phyloP scores from a whole-genome alignment of 2,888 invertebrate species.

The Hoplodrina blanda region DNA sequence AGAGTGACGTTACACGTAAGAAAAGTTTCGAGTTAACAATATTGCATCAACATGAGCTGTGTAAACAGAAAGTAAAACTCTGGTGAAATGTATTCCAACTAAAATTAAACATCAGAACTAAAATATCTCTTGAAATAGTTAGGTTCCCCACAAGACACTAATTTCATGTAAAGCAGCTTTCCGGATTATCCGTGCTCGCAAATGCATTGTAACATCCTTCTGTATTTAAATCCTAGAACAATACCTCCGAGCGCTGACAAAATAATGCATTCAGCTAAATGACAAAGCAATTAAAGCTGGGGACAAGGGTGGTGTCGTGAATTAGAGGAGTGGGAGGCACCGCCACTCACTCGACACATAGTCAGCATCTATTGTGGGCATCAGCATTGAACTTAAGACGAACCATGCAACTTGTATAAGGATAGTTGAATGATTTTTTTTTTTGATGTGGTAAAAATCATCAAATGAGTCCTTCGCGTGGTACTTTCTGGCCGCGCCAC shows the following conservation, averaged over 20 bases:
- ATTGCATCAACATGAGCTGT: too few relatives aligned
- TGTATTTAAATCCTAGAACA: slow-evolving; percentile 19
- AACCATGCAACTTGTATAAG: slow-evolving; percentile 1
- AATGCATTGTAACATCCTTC: slow-evolving; percentile 20
- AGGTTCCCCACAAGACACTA: background rate
- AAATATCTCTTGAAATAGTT: background rate
- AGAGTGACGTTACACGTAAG: background rate
- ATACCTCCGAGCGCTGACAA: slow-evolving; percentile 14
- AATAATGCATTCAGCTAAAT: slow-evolving; percentile 29
- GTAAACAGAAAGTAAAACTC: too few relatives aligned
- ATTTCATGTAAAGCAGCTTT: slow-evolving; percentile 26
- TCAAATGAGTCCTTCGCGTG: too few relatives aligned
- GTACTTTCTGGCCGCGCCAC: too few relatives aligned
- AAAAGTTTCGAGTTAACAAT: background rate
- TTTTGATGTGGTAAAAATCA: too few relatives aligned
- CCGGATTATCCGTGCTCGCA: slow-evolving; percentile 18
- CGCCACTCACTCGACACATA: background rate
- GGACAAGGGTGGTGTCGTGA: slow-evolving; percentile 19
- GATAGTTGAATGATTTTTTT: background rate
- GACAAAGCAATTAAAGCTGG: slow-evolving; percentile 36
- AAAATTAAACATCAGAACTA: background rate
- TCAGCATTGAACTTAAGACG: slow-evolving; percentile 3
- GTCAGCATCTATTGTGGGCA: slow-evolving; percentile 13
- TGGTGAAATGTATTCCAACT: background rate
- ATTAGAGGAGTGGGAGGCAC: slow-evolving; percentile 10